Conservation (phyloP, 2,113 vertebrate species). For the Peromyscus polionotus region DNA sequence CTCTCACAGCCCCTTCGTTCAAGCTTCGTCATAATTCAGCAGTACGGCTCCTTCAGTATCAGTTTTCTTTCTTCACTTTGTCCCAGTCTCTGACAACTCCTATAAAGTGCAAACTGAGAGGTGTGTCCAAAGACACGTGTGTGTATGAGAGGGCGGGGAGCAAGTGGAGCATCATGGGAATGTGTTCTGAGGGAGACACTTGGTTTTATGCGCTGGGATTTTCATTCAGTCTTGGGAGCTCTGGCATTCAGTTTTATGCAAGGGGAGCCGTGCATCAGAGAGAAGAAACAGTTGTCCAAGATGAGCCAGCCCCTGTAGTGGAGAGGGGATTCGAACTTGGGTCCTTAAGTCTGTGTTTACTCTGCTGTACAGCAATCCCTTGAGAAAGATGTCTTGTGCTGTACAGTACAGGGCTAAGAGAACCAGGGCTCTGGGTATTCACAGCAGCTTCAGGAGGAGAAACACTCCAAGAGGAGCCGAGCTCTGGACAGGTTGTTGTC, state of each 20-base stretch:
- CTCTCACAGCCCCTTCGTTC: not conserved
- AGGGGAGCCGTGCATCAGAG: not conserved
- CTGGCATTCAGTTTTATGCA: not conserved
- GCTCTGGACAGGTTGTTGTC: not conserved
- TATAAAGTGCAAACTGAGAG: not conserved
- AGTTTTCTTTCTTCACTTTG: not conserved
- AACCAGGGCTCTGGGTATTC: not conserved
- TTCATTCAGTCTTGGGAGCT: not conserved
- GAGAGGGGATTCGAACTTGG: not conserved
- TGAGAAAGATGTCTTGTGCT: not conserved
- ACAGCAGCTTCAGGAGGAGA: not conserved
- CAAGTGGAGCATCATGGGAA: not conserved
- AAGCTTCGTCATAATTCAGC: too few relatives aligned
- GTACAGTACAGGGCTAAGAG: not conserved
- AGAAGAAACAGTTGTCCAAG: not conserved
- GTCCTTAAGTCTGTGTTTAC: not conserved
- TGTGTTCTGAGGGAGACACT: not conserved
- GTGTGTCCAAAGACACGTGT: not conserved
- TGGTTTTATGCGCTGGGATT: not conserved
- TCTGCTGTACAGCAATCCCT: not conserved
- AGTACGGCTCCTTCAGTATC: too few relatives aligned
- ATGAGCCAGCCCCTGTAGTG: not conserved
- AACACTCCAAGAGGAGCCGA: not conserved
- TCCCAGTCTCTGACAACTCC: not conserved
- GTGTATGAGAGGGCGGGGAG: not conserved